Conservation (phyloP, 1,140 invertebrate species). For the Polypedilum vanderplanki region DNA sequence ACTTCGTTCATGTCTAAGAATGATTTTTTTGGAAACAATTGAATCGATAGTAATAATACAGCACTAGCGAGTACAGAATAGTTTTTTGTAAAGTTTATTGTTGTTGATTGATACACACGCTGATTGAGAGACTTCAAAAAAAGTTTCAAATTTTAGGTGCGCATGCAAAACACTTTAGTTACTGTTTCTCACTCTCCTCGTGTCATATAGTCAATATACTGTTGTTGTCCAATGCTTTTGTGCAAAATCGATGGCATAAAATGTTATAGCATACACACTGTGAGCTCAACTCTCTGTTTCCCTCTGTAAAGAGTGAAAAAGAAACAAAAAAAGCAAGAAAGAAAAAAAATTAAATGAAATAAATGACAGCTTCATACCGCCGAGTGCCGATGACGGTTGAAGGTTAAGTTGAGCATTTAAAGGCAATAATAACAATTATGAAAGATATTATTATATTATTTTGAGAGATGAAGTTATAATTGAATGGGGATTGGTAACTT, state of each 20-base stretch:
- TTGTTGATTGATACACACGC: constrained; percentile 12
- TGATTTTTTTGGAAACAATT: neutral
- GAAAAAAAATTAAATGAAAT: neutral
- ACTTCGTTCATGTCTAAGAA: neutral
- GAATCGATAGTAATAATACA: neutral
- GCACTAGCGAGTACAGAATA: neutral
- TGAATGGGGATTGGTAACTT: neutral
- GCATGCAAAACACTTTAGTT: constrained; percentile 3
- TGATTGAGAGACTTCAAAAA: neutral
- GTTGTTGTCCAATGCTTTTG: constrained; percentile 15
- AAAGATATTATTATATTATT: constrained; percentile 14
- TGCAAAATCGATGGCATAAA: constrained; percentile 17
- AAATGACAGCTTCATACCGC: constrained; percentile 22
- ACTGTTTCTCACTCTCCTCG: neutral
- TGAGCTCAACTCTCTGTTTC: neutral
- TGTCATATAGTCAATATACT: neutral
- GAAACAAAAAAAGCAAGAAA: neutral
- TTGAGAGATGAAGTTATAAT: neutral
- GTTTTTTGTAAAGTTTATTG: neutral
- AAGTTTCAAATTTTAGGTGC: constrained; percentile 8
- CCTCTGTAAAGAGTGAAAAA: neutral
- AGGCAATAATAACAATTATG: constrained; percentile 11
- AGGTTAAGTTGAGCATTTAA: constrained; percentile 28
- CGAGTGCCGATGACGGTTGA: constrained; percentile 22
- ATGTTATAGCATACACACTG: neutral